A percentile compares a stretch with the other conserved stretches of the same genome.
phyloP scores from a whole-genome alignment of 2,888 invertebrate genomes.

The Synergus umbraculus region DNA sequence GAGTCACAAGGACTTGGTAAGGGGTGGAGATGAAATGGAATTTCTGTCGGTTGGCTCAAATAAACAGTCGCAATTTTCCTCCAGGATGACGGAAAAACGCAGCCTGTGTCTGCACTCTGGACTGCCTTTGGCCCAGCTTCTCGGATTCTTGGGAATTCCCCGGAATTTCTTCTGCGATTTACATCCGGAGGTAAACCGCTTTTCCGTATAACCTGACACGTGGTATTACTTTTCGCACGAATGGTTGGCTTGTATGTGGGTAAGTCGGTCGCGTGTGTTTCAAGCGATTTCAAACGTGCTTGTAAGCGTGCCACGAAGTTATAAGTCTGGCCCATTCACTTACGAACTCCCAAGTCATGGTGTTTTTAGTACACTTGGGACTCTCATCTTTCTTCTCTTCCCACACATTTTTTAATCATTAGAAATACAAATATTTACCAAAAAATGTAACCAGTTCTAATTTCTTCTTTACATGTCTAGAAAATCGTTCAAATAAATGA shows the following conservation, averaged over 20 bases:
- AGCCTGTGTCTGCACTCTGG: slow-evolving; percentile 47
- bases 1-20: slow-evolving; percentile 50
- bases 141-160: slow-evolving; percentile 45
- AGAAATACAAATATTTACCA: background rate
- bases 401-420: background rate
- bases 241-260: background rate
- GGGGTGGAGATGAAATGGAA: slow-evolving; percentile 65
- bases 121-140: slow-evolving; percentile 42
- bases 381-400: background rate
- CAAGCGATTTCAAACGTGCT: background rate
- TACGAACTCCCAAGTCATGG: background rate
- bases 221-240: slow-evolving; percentile 27
- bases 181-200: slow-evolving; percentile 52
- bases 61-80: slow-evolving; percentile 71
- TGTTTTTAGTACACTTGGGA: background rate
- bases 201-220: slow-evolving; percentile 8
- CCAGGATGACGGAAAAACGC: slow-evolving; percentile 39
- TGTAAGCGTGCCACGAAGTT: background rate
- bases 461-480: too few relatives aligned
- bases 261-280: background rate
- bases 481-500: background rate
- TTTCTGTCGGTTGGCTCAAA: slow-evolving; percentile 68
- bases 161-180: slow-evolving; percentile 61
- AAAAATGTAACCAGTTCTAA: too few relatives aligned
- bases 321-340: background rate